Evolutionary conservation across 2,888 invertebrate genomes (phyloP).

Genomic region (Synanthedon myopaeformis): DNA sequence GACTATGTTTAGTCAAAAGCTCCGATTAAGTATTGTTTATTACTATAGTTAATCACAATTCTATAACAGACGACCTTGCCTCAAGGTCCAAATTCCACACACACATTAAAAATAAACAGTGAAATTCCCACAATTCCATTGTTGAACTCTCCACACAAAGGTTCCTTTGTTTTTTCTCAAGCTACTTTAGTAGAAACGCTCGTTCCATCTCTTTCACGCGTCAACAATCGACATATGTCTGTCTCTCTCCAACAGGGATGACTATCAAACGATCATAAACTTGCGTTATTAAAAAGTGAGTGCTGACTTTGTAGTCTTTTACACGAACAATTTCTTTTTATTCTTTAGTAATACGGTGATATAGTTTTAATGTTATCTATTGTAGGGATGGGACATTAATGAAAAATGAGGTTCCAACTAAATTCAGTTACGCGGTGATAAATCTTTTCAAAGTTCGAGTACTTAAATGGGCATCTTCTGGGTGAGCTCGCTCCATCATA

Average conservation of each 20-base stretch:
- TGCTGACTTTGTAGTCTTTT: slow-evolving; percentile 7
- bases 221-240: slow-evolving; percentile 2
- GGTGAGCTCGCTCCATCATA: too few relatives aligned
- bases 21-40: too few relatives aligned
- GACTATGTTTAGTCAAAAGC: too few relatives aligned
- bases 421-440: too few relatives aligned
- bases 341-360: slow-evolving; percentile 4
- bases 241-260: slow-evolving; percentile 1
- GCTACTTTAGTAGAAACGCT: slow-evolving; percentile 4
- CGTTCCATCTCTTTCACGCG: slow-evolving; percentile 1
- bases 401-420: too few relatives aligned
- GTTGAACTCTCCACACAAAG: slow-evolving; percentile 7
- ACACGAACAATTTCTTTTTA: slow-evolving; percentile 2
- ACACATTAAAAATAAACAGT: slow-evolving; percentile 6
- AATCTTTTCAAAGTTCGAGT: too few relatives aligned
- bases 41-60: too few relatives aligned
- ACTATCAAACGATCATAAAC: slow-evolving; percentile 8
- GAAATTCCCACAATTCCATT: slow-evolving; percentile 8
- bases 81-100: slow-evolving; percentile 3
- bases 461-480: too few relatives aligned
- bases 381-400: background rate
- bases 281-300: slow-evolving; percentile 9
- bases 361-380: slow-evolving; percentile 4
- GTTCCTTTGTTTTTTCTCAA: slow-evolving; percentile 7
- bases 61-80: slow-evolving; percentile 8